Conservation (phyloP, 2,888 invertebrate species). For the Lasioglossum calceatum region DNA sequence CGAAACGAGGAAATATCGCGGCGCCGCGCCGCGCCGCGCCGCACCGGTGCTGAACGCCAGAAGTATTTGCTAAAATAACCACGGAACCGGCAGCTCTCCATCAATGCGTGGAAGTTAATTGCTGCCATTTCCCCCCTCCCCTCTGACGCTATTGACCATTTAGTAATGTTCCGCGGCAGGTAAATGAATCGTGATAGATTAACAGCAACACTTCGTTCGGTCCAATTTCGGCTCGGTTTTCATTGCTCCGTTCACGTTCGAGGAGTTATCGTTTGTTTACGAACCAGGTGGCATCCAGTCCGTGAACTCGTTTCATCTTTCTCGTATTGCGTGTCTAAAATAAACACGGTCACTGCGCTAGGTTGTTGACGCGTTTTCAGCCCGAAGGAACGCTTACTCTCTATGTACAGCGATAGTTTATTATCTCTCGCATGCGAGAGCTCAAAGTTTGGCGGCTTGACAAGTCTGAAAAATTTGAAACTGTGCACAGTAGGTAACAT, state of each 20-base stretch:
- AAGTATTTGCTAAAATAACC: constrained; percentile 63
- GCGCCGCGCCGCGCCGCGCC: neutral
- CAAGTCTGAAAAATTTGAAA: neutral
- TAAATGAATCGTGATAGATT: constrained; percentile 66
- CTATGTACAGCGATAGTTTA: neutral
- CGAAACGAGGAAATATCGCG: constrained; percentile 17
- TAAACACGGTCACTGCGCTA: neutral
- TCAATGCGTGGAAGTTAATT: constrained; percentile 66
- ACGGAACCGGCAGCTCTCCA: constrained; percentile 38
- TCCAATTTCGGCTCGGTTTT: constrained; percentile 35
- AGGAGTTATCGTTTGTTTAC: constrained; percentile 29
- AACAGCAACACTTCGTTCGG: constrained; percentile 60
- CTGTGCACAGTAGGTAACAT: neutral
- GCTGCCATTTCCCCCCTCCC: constrained; percentile 21
- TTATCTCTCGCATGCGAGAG: neutral
- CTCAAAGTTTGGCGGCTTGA: neutral
- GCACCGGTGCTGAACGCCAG: neutral
- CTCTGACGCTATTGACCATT: constrained; percentile 44
- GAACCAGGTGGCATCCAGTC: neutral
- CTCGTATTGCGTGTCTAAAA: neutral
- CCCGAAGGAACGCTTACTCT: neutral
- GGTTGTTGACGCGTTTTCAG: neutral
- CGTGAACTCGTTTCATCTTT: constrained; percentile 21
- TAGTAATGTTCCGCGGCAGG: constrained; percentile 63
- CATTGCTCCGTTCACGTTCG: constrained; percentile 4